Evolutionary conservation across 1,140 invertebrate genomes (phyloP), one percentile per base, ranked within the genome.

Genomic region (Aphelenchoides fujianensis): DNA sequence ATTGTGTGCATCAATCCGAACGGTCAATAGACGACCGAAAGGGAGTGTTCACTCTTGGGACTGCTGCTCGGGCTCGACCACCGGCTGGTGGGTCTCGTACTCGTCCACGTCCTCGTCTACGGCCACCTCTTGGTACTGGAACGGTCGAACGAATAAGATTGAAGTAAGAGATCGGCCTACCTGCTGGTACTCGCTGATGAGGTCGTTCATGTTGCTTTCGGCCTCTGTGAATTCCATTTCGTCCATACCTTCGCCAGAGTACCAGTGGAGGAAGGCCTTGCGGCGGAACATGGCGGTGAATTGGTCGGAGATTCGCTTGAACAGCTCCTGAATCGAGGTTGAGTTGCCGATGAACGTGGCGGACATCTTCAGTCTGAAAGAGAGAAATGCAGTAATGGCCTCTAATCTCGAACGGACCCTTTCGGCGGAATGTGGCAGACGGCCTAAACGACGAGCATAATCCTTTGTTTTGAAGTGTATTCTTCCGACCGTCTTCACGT

Each of bases 191-290:
- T 94, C 92, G 71, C 92, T 91, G 87, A 94, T 92, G 81, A 92
- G 84, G 79, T 92, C 91, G 78, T 91, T 91, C 90, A 91, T 90
- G 86, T 91, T 91, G 62, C 88, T 89, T 82, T 90, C 89, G 31
- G 90, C 90, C 85, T 90, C 89, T 55, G 89, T 89, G 84, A 89
- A 90, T 84, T 90, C 88, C 88, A 88, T 88, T 77, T 88, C 88
- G 74, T 88, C 87, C 88, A 89, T 89, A 16, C 87, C 87, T 74
- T 88, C 86, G 19, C 86, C 86, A 19, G 85, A 90, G 89, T 91
- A 90, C 92, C 92, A 95, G 88, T 95, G 92, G 69, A 95, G 88
- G 89, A 95, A 95, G 84, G 92, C 77, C 88, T 92, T 92, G 80
- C 93, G 88, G 80, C 93, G 89, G 88, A 94, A 95, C 92, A 95